Conservation (phyloP, 1,140 invertebrate species). For the Ooceraea biroi region DNA sequence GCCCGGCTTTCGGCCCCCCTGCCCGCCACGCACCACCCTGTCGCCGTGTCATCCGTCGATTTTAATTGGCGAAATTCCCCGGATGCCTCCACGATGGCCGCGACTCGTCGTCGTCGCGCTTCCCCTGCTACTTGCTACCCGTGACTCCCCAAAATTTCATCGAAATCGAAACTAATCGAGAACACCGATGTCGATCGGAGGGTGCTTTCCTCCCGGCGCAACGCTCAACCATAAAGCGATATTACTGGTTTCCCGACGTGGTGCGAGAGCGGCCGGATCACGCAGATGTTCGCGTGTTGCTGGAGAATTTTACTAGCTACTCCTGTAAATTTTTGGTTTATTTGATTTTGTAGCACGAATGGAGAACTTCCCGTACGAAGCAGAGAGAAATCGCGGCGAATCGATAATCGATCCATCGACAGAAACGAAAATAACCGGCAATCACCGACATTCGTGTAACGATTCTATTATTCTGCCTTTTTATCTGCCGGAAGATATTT, state of each 20-base stretch:
- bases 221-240: constrained; percentile 7
- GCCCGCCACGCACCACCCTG: constrained; percentile 7
- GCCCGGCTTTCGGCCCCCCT: not conserved
- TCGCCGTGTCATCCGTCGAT: constrained; percentile 62
- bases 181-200: not conserved
- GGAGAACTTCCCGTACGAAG: not conserved
- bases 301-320: not conserved
- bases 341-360: not conserved
- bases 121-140: not conserved
- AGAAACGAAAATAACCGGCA: not conserved
- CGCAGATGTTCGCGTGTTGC: not conserved
- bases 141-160: constrained; percentile 45
- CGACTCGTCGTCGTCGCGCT: constrained; percentile 52
- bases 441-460: not conserved
- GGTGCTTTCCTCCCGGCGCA: not conserved
- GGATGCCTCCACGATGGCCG: constrained; percentile 67
- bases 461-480: not conserved
- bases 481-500: not conserved
- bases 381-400: not conserved
- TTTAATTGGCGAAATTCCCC: constrained; percentile 76
- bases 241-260: not conserved
- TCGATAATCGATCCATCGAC: not conserved
- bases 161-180: constrained; percentile 68
- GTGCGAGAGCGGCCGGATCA: not conserved
- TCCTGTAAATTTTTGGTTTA: not conserved